phyloP scores from a whole-genome alignment of 2,113 vertebrate genomes.

The Thinocorus orbignyianus region DNA sequence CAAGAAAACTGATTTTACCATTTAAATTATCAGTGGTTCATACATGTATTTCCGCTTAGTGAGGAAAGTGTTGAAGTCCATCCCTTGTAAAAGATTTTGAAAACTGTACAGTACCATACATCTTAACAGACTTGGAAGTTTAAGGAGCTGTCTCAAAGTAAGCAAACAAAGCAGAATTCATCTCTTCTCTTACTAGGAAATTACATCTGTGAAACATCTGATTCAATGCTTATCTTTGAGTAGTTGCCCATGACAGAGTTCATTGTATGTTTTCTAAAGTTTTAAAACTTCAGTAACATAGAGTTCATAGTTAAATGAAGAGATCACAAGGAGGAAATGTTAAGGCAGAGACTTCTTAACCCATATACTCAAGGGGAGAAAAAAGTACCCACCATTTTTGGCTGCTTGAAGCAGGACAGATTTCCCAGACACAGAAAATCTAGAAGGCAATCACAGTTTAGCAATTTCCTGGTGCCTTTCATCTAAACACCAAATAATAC shows the following conservation, averaged over 20 bases:
- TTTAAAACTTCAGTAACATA: background rate
- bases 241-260: background rate
- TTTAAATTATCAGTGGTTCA: background rate
- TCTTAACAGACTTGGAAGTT: background rate
- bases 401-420: background rate
- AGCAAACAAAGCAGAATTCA: background rate
- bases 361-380: background rate
- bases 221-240: background rate
- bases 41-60: background rate
- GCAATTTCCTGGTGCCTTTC: background rate
- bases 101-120: background rate
- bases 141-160: background rate
- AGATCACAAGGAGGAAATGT: background rate
- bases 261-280: background rate
- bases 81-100: background rate
- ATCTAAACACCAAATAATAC: background rate
- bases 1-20: background rate
- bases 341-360: background rate
- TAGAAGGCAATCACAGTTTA: background rate
- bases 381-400: background rate
- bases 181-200: background rate
- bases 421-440: background rate
- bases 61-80: background rate
- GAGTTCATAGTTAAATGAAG: background rate
- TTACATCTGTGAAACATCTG: background rate